A percentile compares a stretch with the other conserved stretches of the same genome.
These are phyloP conservation scores for Nannobrachium achirus DNA, from an alignment of 2,113 vertebrate genomes.

Conservation along the genomic window DNA sequence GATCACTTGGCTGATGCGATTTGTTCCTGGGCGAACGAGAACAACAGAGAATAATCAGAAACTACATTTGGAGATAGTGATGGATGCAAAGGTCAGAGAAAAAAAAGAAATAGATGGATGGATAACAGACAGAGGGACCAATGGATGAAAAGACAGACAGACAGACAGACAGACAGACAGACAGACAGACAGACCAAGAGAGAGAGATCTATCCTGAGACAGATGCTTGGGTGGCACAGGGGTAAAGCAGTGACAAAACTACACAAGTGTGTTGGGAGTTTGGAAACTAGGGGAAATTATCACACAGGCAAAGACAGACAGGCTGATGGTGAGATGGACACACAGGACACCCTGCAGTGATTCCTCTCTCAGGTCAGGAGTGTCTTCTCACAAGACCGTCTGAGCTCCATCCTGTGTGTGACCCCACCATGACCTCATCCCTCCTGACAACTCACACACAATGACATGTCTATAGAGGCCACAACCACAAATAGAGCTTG, in stretches of 20 bases:
- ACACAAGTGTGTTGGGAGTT: too few relatives aligned
- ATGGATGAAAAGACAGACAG: too few relatives aligned
- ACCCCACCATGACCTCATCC: background rate
- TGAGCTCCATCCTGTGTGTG: background rate
- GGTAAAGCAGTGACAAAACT: too few relatives aligned
- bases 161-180: background rate
- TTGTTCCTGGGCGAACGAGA: slow-evolving; percentile 85
- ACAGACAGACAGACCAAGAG: background rate
- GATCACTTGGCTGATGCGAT: slow-evolving; percentile 92
- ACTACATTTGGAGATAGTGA: slow-evolving; percentile 14
- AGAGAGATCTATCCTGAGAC: too few relatives aligned
- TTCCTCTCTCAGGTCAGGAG: background rate
- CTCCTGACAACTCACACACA: slow-evolving; percentile 24
- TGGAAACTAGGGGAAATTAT: too few relatives aligned
- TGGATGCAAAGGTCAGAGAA: slow-evolving; percentile 32
- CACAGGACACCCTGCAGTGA: background rate
- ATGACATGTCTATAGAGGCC: slow-evolving; percentile 6
- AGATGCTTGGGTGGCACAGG: too few relatives aligned
- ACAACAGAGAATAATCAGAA: slow-evolving; percentile 42
- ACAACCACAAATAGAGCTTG: slow-evolving; percentile 3
- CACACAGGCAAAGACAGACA: too few relatives aligned
- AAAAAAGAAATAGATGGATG: slow-evolving; percentile 21
- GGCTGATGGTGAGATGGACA: background rate
- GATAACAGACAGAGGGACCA: too few relatives aligned
- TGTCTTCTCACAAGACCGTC: background rate